These are phyloP conservation scores for Pollicipes pollicipes DNA, from an alignment of 1,140 invertebrate species.

Conservation along the genomic window DNA sequence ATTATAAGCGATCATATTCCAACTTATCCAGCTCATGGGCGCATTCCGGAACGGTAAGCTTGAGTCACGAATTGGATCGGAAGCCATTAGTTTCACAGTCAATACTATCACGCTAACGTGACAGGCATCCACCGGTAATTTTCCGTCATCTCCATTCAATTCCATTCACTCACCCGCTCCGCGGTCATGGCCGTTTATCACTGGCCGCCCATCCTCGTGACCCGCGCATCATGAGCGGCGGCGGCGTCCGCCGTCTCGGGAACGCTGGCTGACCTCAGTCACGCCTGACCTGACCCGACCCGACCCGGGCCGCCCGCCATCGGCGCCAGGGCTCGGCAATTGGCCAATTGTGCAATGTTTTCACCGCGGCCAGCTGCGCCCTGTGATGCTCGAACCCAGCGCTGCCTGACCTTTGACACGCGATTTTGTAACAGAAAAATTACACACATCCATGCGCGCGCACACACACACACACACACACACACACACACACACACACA, in stretches of 20 bases:
- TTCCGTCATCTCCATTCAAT: background rate
- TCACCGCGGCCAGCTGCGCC: background rate
- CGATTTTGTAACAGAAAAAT: background rate
- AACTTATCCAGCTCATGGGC: background rate
- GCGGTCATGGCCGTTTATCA: background rate
- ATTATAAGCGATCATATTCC: background rate
- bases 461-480: background rate
- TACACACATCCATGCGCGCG: background rate
- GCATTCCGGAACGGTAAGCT: background rate
- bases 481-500: background rate
- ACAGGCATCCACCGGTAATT: background rate
- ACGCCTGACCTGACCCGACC: background rate
- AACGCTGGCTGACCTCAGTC: background rate
- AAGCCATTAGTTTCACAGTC: background rate
- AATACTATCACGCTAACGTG: background rate
- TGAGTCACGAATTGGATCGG: background rate
- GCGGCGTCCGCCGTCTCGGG: too few relatives aligned
- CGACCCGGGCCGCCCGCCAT: background rate
- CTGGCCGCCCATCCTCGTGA: too few relatives aligned
- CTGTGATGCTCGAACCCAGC: background rate
- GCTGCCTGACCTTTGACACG: background rate
- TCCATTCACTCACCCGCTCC: background rate
- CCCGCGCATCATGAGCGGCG: background rate
- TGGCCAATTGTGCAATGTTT: background rate
- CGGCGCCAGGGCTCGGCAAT: too few relatives aligned